These are phyloP conservation scores for Akabosia matsudoensis DNA, from an alignment of 1,140 invertebrate genomes.

Conservation along the genomic window DNA sequence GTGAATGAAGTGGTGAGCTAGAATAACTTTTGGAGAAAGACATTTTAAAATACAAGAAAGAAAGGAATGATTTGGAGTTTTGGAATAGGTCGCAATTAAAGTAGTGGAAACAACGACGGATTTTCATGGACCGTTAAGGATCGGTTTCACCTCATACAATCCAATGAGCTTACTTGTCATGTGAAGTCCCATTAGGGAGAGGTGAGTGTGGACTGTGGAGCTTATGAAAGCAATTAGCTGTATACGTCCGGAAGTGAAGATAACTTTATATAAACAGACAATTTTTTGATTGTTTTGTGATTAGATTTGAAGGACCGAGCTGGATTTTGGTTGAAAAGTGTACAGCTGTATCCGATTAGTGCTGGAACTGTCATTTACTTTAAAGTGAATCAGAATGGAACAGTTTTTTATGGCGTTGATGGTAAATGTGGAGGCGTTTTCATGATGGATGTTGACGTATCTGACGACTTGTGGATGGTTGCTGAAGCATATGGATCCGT, in stretches of 20 bases:
- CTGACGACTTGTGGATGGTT: neutral
- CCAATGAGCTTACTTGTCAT: neutral
- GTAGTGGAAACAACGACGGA: neutral
- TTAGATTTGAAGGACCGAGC: neutral
- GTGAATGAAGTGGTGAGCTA: slow-evolving; percentile 24
- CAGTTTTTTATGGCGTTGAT: neutral
- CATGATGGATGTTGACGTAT: neutral
- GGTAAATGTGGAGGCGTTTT: neutral
- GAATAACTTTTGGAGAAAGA: neutral
- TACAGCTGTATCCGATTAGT: neutral
- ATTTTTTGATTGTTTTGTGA: neutral
- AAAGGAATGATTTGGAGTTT: neutral
- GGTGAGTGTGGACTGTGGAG: neutral
- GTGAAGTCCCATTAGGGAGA: neutral
- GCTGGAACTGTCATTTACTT: neutral
- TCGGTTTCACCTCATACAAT: slow-evolving; percentile 27
- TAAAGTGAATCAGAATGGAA: neutral
- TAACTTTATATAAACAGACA: neutral
- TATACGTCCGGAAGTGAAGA: neutral
- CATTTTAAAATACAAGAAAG: neutral
- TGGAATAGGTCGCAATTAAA: slow-evolving; percentile 15
- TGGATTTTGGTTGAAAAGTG: slow-evolving; percentile 4
- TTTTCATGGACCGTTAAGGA: slow-evolving; percentile 17
- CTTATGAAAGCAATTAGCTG: neutral
- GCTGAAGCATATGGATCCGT: neutral